Conservation (phyloP, 2,888 invertebrate genomes). For the Oegoconia quadripuncta region DNA sequence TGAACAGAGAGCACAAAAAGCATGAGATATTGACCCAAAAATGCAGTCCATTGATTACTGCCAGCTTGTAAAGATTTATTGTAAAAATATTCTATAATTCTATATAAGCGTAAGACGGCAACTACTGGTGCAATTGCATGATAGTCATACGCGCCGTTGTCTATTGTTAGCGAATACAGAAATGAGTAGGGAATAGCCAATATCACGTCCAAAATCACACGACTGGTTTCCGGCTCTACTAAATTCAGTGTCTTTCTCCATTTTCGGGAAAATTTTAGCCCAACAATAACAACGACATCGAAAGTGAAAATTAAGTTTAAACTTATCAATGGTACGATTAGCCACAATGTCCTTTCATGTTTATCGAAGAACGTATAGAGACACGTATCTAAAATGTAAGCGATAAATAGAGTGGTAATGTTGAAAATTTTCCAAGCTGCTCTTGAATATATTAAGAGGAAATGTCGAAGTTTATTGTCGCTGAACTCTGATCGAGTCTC, state of each 20-base stretch:
- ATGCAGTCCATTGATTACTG: constrained; percentile 70
- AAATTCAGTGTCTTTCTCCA: constrained; percentile 70
- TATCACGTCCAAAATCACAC: constrained; percentile 51
- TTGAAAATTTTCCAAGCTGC: constrained; percentile 58
- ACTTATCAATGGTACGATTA: constrained; percentile 45
- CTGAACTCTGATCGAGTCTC: constrained; percentile 57
- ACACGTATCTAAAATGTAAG: constrained; percentile 58
- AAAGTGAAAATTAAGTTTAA: constrained; percentile 54
- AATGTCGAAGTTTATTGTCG: constrained; percentile 50
- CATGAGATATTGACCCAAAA: constrained; percentile 67
- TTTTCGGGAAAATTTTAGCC: constrained; percentile 59
- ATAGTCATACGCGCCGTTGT: constrained; percentile 37
- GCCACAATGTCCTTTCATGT: constrained; percentile 41
- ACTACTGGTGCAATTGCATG: constrained; percentile 57
- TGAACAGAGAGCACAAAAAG: constrained; percentile 66
- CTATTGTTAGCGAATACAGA: constrained; percentile 43
- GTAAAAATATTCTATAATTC: constrained; percentile 63
- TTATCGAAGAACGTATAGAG: constrained; percentile 54
- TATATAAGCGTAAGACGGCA: constrained; percentile 58
- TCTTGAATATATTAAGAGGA: constrained; percentile 58
- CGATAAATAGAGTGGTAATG: constrained; percentile 49
- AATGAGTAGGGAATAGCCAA: constrained; percentile 60
- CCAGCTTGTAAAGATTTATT: constrained; percentile 66
- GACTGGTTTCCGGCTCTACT: constrained; percentile 56
- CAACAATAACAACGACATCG: constrained; percentile 55